phyloP scores from a whole-genome alignment of 92 coral and sea anemone genomes.

The Porites evermanni region DNA sequence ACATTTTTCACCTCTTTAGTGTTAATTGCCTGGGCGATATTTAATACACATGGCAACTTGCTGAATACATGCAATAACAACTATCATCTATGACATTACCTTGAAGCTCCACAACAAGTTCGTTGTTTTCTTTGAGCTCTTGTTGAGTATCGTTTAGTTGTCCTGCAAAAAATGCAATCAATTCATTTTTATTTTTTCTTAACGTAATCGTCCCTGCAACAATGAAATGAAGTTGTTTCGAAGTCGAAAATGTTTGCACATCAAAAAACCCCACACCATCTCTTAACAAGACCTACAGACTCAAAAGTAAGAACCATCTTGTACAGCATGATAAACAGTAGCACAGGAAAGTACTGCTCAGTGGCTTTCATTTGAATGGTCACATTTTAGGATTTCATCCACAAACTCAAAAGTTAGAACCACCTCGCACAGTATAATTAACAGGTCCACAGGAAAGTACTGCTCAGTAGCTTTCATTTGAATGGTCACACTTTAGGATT shows the following conservation, averaged over 20 bases:
- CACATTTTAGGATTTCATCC: too few relatives aligned
- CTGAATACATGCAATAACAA: background rate
- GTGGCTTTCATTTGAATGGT: too few relatives aligned
- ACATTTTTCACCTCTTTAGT: too few relatives aligned
- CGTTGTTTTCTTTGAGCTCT: constrained; percentile 61
- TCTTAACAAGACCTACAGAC: background rate
- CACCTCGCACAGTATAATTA: background rate
- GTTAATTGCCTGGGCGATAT: background rate
- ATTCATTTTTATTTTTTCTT: background rate
- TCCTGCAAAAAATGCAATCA: constrained; percentile 28
- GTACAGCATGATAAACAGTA: too few relatives aligned
- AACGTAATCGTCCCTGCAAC: background rate
- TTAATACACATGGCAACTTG: background rate
- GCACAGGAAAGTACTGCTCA: too few relatives aligned
- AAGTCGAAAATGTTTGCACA: background rate
- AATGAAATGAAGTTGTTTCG: background rate
- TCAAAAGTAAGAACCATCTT: too few relatives aligned
- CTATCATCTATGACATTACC: constrained; percentile 21
- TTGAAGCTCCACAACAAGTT: constrained; percentile 64
- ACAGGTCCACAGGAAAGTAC: background rate
- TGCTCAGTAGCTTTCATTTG: background rate
- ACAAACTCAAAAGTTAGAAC: background rate
- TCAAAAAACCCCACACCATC: too few relatives aligned
- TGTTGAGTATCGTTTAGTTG: constrained; percentile 59
- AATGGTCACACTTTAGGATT: background rate